Percentiles rank a stretch among this genome's conserved stretches.
Conservation (phyloP, 2,113 vertebrate genomes). For the Hucho hucho region DNA sequence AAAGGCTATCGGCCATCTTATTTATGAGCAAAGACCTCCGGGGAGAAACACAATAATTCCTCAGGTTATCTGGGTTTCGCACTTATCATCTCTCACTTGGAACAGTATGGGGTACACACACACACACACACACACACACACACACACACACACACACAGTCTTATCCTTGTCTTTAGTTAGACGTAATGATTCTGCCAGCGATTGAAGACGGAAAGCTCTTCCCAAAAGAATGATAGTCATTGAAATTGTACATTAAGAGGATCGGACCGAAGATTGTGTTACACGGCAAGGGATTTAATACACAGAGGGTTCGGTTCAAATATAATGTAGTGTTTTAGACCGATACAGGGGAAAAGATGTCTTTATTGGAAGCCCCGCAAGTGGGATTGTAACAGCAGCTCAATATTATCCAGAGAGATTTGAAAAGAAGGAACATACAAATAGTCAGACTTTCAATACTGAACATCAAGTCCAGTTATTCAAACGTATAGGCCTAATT, state of each 20-base stretch:
- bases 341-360: too few relatives aligned
- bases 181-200: constrained; percentile 50
- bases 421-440: too few relatives aligned
- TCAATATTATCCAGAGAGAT: too few relatives aligned
- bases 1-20: not conserved
- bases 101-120: constrained; percentile 14
- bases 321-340: not conserved
- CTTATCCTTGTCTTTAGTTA: constrained; percentile 53
- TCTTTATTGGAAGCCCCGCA: too few relatives aligned
- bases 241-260: constrained; percentile 32
- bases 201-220: constrained; percentile 30
- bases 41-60: constrained; percentile 27
- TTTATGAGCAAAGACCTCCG: constrained; percentile 7
- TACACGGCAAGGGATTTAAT: constrained; percentile 24
- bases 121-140: too few relatives aligned
- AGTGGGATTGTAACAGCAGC: too few relatives aligned
- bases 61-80: constrained; percentile 33
- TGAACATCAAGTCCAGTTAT: too few relatives aligned
- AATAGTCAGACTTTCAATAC: too few relatives aligned
- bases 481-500: too few relatives aligned
- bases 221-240: constrained; percentile 20
- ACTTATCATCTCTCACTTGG: constrained; percentile 21
- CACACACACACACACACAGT: not conserved
- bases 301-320: not conserved
- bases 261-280: constrained; percentile 19